A percentile compares a stretch with the other conserved stretches of the same genome.
Evolutionary conservation across 2,113 vertebrate species (phyloP).

Genomic region (Misgurnus mizolepis): DNA sequence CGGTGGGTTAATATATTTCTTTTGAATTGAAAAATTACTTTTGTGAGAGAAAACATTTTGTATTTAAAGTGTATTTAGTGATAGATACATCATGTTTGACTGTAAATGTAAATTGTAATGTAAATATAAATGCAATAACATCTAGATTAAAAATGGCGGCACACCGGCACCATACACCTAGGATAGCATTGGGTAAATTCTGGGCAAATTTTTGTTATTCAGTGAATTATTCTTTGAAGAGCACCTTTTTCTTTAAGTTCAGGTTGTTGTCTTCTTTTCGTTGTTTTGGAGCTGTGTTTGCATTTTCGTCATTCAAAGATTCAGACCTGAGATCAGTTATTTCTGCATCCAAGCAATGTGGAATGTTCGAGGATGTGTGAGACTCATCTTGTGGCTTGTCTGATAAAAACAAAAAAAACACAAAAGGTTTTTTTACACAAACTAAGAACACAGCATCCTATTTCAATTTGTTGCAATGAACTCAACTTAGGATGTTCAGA

Average conservation of each 20-base stretch:
- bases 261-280: constrained; percentile 54
- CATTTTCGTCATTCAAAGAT: not conserved
- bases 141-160: no score
- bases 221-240: not conserved
- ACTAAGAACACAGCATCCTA: not conserved
- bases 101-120: no score
- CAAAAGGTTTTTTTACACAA: not conserved
- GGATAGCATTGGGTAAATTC: no score
- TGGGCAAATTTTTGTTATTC: not conserved
- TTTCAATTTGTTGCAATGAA: no score
- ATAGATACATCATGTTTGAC: no score
- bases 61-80: no score
- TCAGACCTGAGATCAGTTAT: not conserved
- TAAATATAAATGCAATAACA: no score
- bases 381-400: not conserved
- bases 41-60: no score
- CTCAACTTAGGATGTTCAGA: no score
- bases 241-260: constrained; percentile 70
- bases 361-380: not conserved
- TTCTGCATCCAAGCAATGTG: constrained; percentile 1
- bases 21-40: no score
- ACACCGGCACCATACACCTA: no score
- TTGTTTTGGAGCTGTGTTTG: constrained; percentile 53
- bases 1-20: no score
- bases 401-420: constrained; percentile 15